These are phyloP conservation scores for Eclectus roratus DNA, from an alignment of 2,113 vertebrate genomes.

Conservation along the genomic window DNA sequence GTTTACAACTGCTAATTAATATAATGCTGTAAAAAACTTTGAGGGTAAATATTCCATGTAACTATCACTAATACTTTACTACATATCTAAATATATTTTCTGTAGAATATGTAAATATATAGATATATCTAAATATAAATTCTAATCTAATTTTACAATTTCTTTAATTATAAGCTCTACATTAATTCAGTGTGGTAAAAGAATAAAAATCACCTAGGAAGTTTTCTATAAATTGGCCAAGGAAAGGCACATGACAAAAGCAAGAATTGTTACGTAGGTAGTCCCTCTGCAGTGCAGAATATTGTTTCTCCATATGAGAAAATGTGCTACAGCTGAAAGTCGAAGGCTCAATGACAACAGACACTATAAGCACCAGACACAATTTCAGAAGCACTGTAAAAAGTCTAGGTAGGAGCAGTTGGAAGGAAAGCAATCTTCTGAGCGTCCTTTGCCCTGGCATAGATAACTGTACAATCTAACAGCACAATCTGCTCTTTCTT, in stretches of 20 bases:
- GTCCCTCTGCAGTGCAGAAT: not conserved
- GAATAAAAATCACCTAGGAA: not conserved
- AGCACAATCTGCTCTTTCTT: not conserved
- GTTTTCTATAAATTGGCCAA: not conserved
- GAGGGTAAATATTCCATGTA: not conserved
- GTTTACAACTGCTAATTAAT: not conserved
- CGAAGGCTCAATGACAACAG: not conserved
- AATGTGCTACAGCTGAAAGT: not conserved
- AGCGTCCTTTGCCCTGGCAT: not conserved
- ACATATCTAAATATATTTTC: not conserved
- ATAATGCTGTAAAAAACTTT: not conserved
- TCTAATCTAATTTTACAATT: not conserved
- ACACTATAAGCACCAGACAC: not conserved
- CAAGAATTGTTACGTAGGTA: not conserved
- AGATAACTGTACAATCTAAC: not conserved
- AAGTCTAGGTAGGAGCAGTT: not conserved
- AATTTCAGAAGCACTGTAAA: constrained; percentile 7
- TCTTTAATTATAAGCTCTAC: not conserved
- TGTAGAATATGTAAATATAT: not conserved
- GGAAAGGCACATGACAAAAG: not conserved
- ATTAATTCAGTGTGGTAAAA: not conserved
- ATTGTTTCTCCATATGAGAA: not conserved
- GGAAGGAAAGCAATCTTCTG: not conserved
- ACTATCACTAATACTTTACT: not conserved
- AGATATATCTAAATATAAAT: not conserved